phyloP scores from a whole-genome alignment of 2,113 vertebrate species.

The Urocolius indicus region DNA sequence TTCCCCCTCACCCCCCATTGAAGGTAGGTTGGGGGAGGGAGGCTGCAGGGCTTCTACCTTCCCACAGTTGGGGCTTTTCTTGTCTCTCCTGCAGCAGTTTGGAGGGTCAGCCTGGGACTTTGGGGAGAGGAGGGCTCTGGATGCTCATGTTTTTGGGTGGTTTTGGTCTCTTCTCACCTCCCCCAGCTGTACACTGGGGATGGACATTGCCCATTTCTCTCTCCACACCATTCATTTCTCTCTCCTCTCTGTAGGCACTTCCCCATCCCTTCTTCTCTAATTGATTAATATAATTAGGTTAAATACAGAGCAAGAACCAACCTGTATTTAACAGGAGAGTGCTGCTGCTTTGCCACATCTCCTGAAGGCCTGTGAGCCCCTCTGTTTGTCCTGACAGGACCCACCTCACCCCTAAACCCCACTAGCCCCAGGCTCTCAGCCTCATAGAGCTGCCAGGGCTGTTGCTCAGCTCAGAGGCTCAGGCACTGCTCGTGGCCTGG shows the following conservation, averaged over 20 bases:
- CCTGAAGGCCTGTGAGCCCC: not conserved
- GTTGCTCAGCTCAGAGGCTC: accelerated
- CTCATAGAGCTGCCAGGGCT: not conserved
- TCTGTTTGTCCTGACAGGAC: not conserved
- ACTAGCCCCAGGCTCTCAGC: not conserved
- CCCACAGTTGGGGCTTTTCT: not conserved
- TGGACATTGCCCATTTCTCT: accelerated
- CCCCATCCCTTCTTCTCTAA: not conserved
- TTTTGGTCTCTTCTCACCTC: not conserved
- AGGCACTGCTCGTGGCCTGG: not conserved
- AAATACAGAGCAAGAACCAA: not conserved
- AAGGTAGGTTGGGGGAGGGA: conserved; percentile 76
- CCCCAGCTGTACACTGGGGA: not conserved
- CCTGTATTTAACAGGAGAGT: not conserved
- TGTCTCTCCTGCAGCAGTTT: accelerated
- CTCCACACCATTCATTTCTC: not conserved
- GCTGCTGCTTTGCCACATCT: not conserved
- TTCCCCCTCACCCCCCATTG: conserved; percentile 90
- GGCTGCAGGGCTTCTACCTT: no score
- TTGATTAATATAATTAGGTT: not conserved
- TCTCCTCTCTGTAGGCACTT: not conserved
- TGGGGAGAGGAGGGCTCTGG: not conserved
- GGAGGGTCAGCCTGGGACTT: accelerated
- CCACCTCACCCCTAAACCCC: not conserved
- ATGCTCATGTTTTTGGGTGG: accelerated